A percentile compares a stretch with the other conserved stretches of the same genome.
These are phyloP conservation scores for Cryptus viduatorius DNA, from an alignment of 2,888 invertebrate genomes.

Conservation along the genomic window DNA sequence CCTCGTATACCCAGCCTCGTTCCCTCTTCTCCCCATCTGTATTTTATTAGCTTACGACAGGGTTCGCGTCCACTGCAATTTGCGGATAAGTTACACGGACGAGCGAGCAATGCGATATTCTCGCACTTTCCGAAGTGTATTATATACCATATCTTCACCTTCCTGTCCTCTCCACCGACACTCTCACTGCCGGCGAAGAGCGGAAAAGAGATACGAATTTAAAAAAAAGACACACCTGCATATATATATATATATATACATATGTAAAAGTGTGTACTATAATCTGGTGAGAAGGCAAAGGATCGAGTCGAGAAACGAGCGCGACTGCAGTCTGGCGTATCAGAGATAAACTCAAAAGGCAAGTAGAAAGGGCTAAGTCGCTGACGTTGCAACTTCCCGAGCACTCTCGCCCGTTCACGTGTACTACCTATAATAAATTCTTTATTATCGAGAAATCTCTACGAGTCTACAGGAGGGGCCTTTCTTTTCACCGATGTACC, in stretches of 20 bases:
- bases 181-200: not conserved
- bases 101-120: slow-evolving; percentile 64
- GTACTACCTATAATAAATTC: slow-evolving; percentile 59
- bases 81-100: slow-evolving; percentile 71
- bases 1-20: slow-evolving; percentile 43
- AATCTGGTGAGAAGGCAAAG: slow-evolving; percentile 30
- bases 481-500: not conserved
- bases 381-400: slow-evolving; percentile 66
- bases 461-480: slow-evolving; percentile 26
- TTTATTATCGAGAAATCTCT: slow-evolving; percentile 65
- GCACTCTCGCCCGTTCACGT: slow-evolving; percentile 9
- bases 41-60: slow-evolving; percentile 82
- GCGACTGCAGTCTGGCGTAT: slow-evolving; percentile 53
- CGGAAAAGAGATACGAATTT: not conserved
- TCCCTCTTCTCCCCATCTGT: slow-evolving; percentile 60
- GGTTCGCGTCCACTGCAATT: slow-evolving; percentile 78
- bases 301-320: slow-evolving; percentile 43
- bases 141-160: slow-evolving; percentile 13
- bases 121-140: slow-evolving; percentile 4
- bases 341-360: slow-evolving; percentile 59
- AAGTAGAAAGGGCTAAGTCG: slow-evolving; percentile 58
- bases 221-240: not conserved
- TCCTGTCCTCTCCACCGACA: slow-evolving; percentile 4
- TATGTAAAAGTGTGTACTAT: not conserved
- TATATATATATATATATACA: not conserved